A percentile compares a stretch with the other conserved stretches of the same genome.
These are phyloP conservation scores for Vultur gryphus DNA, from an alignment of 2,797 vertebrate species.

Conservation along the genomic window DNA sequence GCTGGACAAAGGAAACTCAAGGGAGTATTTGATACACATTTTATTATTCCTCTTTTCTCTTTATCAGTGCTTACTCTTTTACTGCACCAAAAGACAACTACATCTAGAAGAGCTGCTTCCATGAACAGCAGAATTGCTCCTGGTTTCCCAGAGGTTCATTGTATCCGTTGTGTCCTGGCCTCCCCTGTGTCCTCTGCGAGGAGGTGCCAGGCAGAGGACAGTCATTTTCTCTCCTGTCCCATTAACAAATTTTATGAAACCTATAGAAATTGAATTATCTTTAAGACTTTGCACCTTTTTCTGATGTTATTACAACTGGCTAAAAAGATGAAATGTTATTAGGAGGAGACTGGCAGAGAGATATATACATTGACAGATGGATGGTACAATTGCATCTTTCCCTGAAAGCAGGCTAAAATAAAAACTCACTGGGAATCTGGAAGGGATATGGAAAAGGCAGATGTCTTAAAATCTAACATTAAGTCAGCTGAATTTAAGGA, in stretches of 20 bases:
- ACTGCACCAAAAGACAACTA: background rate
- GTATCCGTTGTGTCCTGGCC: fast-evolving
- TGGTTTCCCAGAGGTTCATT: background rate
- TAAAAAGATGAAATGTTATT: background rate
- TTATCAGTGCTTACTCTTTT: background rate
- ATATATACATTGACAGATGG: background rate
- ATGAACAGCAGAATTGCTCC: background rate
- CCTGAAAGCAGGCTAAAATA: background rate
- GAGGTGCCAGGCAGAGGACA: background rate
- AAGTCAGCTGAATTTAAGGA: background rate
- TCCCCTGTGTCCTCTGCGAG: background rate
- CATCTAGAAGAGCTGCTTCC: background rate
- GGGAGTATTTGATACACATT: background rate
- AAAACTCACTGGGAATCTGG: background rate
- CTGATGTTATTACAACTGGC: background rate
- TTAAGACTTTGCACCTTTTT: background rate
- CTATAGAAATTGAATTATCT: background rate
- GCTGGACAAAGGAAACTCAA: background rate
- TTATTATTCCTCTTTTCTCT: background rate
- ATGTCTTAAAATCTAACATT: conserved; percentile 12
- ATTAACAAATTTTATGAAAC: background rate
- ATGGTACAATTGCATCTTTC: background rate
- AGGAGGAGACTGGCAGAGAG: background rate
- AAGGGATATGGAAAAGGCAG: conserved; percentile 18
- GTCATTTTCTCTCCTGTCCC: background rate